phyloP scores from a whole-genome alignment of 2,888 invertebrate genomes.

The Osmoderma eremita region DNA sequence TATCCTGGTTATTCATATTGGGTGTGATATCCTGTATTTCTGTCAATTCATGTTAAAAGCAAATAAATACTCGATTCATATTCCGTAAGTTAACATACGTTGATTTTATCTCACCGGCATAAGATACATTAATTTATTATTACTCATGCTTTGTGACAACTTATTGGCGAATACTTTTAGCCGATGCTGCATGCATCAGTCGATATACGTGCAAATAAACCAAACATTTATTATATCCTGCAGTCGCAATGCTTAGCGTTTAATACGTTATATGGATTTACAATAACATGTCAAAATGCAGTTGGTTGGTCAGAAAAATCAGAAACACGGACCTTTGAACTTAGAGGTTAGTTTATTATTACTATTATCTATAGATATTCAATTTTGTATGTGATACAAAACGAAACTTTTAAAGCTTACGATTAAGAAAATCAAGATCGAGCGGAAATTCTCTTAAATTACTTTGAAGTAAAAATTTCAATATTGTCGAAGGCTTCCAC shows the following conservation, averaged over 20 bases:
- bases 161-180: background rate
- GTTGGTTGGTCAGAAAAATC: constrained; percentile 24
- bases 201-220: background rate
- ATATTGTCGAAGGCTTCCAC: too few relatives aligned
- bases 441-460: background rate
- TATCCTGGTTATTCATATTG: too few relatives aligned
- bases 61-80: too few relatives aligned
- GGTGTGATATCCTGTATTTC: too few relatives aligned
- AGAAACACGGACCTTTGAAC: constrained; percentile 1
- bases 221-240: background rate
- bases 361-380: too few relatives aligned
- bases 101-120: too few relatives aligned
- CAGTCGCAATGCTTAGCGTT: background rate
- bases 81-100: too few relatives aligned
- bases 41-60: too few relatives aligned
- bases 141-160: too few relatives aligned
- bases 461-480: too few relatives aligned
- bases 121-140: too few relatives aligned
- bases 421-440: background rate
- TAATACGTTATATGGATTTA: constrained; percentile 9
- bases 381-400: too few relatives aligned
- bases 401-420: background rate
- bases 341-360: constrained; percentile 23
- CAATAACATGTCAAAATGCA: constrained; percentile 18
- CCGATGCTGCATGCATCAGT: background rate